phyloP scores from a whole-genome alignment of 2,888 invertebrate species.

The Drosophila tripunctata region DNA sequence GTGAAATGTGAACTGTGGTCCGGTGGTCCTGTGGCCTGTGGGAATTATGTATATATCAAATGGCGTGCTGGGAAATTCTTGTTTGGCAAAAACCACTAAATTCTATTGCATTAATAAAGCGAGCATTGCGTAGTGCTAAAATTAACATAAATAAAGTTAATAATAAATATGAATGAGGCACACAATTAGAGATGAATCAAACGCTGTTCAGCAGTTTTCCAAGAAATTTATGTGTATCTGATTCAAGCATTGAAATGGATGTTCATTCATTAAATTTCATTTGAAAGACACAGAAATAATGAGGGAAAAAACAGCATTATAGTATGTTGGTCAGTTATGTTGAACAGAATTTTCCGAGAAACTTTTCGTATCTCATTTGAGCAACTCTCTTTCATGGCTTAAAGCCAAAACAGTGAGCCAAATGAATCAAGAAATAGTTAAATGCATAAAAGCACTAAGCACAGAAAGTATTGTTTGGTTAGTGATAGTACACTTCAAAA shows the following conservation, averaged over 20 bases:
- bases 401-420: neutral
- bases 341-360: neutral
- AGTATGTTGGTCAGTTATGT: neutral
- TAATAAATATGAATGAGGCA: too few species aligned
- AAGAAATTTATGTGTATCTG: too few species aligned
- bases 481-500: too few species aligned
- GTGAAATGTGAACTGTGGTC: neutral
- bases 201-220: neutral
- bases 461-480: too few species aligned
- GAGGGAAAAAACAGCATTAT: too few species aligned
- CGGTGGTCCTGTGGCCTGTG: neutral
- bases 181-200: too few species aligned
- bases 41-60: too few species aligned
- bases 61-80: constrained; percentile 3
- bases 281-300: neutral
- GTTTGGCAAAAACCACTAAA: neutral
- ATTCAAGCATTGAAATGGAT: too few species aligned
- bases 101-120: neutral
- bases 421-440: constrained; percentile 3
- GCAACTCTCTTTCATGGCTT: too few species aligned
- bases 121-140: constrained; percentile 1
- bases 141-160: neutral
- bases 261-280: neutral
- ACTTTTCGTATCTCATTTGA: too few species aligned
- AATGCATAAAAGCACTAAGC: too few species aligned